Evolutionary conservation across 2,113 vertebrate species (phyloP).

Genomic region (Melanotaenia duboulayi): DNA sequence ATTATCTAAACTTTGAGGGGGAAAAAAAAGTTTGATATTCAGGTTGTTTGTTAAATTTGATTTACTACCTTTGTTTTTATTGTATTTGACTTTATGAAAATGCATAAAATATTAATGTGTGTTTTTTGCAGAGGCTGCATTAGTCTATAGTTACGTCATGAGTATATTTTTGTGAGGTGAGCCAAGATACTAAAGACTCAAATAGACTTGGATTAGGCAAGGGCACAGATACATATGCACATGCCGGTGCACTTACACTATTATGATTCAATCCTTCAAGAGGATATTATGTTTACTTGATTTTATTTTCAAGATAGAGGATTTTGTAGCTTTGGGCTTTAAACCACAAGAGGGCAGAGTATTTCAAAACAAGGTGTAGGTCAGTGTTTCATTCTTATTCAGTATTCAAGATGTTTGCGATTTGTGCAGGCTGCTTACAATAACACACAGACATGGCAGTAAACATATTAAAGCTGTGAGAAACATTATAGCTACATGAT

Average conservation of each 20-base stretch:
- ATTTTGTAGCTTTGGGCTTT: too few relatives aligned
- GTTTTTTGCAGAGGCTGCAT: conserved; percentile 12
- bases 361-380: too few relatives aligned
- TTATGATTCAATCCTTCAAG: not conserved
- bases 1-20: not conserved
- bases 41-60: not conserved
- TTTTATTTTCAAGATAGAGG: not conserved
- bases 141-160: conserved; percentile 39
- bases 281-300: not conserved
- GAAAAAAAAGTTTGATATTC: not conserved
- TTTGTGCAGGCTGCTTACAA: too few relatives aligned
- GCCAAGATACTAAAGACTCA: conserved; percentile 45
- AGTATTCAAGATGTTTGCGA: too few relatives aligned
- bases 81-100: too few relatives aligned
- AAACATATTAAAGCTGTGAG: too few relatives aligned
- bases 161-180: conserved; percentile 43
- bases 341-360: too few relatives aligned
- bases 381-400: too few relatives aligned
- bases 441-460: too few relatives aligned
- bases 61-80: not conserved
- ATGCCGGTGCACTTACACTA: not conserved
- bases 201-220: conserved; percentile 43
- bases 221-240: not conserved
- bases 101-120: not conserved
- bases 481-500: too few relatives aligned